Evolutionary conservation across 2,888 invertebrate genomes (phyloP).

Genomic region (Dynastes maya): DNA sequence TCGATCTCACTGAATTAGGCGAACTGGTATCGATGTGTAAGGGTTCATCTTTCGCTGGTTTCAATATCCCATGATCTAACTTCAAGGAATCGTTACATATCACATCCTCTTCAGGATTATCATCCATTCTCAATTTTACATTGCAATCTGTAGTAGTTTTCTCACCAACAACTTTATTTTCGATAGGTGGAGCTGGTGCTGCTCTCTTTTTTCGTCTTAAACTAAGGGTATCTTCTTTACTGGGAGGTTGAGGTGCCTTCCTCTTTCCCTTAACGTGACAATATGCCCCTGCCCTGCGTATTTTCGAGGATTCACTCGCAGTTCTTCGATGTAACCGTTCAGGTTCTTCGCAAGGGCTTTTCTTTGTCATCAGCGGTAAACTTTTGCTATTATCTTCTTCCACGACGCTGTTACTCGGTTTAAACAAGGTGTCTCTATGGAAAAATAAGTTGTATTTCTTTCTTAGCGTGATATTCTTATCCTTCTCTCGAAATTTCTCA

Average conservation of each 20-base stretch:
- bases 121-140: conserved; percentile 56
- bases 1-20: conserved; percentile 61
- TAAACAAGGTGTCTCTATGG: conserved; percentile 64
- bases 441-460: conserved; percentile 78
- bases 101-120: conserved; percentile 59
- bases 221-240: conserved; percentile 62
- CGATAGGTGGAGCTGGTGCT: conserved; percentile 71
- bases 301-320: conserved; percentile 76
- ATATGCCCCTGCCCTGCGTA: conserved; percentile 74
- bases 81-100: conserved; percentile 70
- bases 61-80: conserved; percentile 71
- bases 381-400: conserved; percentile 66
- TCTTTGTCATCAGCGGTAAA: conserved; percentile 69
- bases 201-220: conserved; percentile 68
- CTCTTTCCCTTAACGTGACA: conserved; percentile 84
- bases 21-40: conserved; percentile 55
- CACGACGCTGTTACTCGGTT: conserved; percentile 55
- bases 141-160: conserved; percentile 48
- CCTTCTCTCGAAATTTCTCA: conserved; percentile 74
- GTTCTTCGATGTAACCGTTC: conserved; percentile 73
- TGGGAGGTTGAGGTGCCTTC: conserved; percentile 81
- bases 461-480: conserved; percentile 76
- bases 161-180: conserved; percentile 47
- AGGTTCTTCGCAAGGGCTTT: conserved; percentile 58
- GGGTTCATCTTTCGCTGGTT: conserved; percentile 66